Conservation (phyloP, 2,888 invertebrate species). For the Cataglyphis cursor region DNA sequence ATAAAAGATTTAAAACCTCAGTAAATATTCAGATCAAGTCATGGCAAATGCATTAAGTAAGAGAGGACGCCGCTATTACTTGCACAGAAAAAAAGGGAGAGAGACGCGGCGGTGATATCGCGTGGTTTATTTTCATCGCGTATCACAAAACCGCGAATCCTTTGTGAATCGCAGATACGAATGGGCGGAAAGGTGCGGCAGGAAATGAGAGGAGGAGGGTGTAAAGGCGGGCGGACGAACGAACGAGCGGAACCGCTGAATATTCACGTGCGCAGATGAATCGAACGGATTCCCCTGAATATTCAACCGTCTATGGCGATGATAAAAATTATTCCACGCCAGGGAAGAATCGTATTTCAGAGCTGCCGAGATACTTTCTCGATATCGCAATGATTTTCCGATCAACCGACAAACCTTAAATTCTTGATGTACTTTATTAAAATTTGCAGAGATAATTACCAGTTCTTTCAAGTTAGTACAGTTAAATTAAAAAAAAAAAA, state of each 20-base stretch:
- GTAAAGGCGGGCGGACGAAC: conserved; percentile 63
- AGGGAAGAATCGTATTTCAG: conserved; percentile 53
- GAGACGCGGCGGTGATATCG: conserved; percentile 32
- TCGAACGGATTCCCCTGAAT: conserved; percentile 76
- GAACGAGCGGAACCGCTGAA: conserved; percentile 78
- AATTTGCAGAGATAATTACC: conserved; percentile 44
- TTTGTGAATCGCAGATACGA: conserved; percentile 55
- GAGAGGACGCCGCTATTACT: conserved; percentile 11
- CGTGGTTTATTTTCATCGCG: conserved; percentile 45
- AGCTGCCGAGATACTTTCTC: conserved; percentile 63
- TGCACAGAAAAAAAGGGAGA: conserved; percentile 9
- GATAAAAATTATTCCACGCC: conserved; percentile 73
- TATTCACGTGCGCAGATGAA: conserved; percentile 79
- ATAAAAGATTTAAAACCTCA: background rate
- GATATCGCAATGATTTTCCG: conserved; percentile 65
- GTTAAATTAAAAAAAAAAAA: background rate
- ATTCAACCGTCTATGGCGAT: conserved; percentile 73
- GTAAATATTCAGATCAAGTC: background rate
- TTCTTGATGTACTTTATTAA: background rate
- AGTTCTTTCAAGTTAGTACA: conserved; percentile 7
- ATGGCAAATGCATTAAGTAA: conserved; percentile 3
- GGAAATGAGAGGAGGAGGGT: conserved; percentile 55
- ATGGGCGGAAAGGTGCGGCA: conserved; percentile 65
- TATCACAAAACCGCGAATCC: conserved; percentile 56
- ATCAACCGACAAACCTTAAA: conserved; percentile 58